Base-by-base conservation (phyloP, 1,140 invertebrate species). In the Drosophila athabasca region DNA sequence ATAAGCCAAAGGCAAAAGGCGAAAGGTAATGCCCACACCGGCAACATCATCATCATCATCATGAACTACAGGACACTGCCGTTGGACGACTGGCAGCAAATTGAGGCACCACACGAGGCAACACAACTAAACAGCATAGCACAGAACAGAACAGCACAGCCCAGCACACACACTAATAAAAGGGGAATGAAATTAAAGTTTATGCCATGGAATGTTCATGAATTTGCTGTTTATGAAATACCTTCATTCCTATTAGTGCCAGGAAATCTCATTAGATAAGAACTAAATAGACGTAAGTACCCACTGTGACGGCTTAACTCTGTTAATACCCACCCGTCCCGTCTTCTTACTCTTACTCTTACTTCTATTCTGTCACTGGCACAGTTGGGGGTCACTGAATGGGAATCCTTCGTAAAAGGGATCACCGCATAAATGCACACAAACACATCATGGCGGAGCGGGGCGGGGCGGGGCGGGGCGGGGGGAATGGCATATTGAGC, bases 321-420 rank as follows among this genome's bases (percentile, higher is more conserved):
- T 54, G 72, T 83, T 70, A 76, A 66, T 79, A 15, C 29, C 17
- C n/a, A n/a, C n/a, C n/a, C n/a, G n/a, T n/a, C n/a, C n/a, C n/a
- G n/a, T n/a, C n/a, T n/a, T 50, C 19, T 53, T 57, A 51, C 55
- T 19, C 22, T 39, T 22, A 13, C 4, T 26, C 22, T 39, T 22
- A 13, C 24, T 26, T 1, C 17, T 29, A 54, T 77, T 59, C 44
- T 71, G 45, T 48, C 22, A 11, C 39, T 46, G 31, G 8, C 35
- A 39, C 35, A 39, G 57, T 61, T 84, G 79, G 58, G 54, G 71
- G 65, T 77, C 24, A 13, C 41, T 39, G 52, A 72, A 84, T 79
- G 61, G 61, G 66, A 68, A 76, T 52, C n/a, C n/a, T 77, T 73
- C 67, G 50, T 61, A 65, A 57, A 68, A 72, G 69, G 50, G 58